Percentiles rank a stretch among this genome's conserved stretches.
These are phyloP conservation scores for Agrenia bidenticulata DNA, from an alignment of 2,888 invertebrate genomes.

Conservation along the genomic window DNA sequence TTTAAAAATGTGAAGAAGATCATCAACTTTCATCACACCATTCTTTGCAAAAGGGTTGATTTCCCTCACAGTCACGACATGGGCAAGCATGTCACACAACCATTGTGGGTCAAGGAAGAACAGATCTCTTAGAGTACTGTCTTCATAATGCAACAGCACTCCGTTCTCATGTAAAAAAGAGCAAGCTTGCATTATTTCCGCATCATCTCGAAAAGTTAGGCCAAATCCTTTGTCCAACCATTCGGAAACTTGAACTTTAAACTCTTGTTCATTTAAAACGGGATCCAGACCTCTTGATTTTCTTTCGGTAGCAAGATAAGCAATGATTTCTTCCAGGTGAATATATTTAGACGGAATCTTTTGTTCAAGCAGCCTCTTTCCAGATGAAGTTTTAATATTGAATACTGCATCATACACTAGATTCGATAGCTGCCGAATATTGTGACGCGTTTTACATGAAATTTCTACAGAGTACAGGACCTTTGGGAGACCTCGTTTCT, in stretches of 20 bases:
- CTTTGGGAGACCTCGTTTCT: slow-evolving; percentile 90
- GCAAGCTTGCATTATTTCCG: slow-evolving; percentile 73
- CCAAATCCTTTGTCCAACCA: slow-evolving; percentile 52
- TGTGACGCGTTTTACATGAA: slow-evolving; percentile 79
- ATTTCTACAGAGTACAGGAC: slow-evolving; percentile 85
- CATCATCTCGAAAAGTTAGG: slow-evolving; percentile 51
- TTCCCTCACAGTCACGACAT: slow-evolving; percentile 86
- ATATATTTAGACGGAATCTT: slow-evolving; percentile 94
- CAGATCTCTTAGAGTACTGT: slow-evolving; percentile 87
- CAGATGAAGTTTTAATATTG: slow-evolving; percentile 86
- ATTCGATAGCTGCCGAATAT: slow-evolving; percentile 84
- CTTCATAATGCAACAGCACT: slow-evolving; percentile 89
- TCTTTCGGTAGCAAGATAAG: slow-evolving; percentile 72
- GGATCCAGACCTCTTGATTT: slow-evolving; percentile 66
- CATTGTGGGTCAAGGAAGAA: slow-evolving; percentile 98
- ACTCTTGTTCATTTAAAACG: slow-evolving; percentile 79
- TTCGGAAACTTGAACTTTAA: slow-evolving; percentile 59
- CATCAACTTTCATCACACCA: slow-evolving; percentile 91
- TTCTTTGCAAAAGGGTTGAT: slow-evolving; percentile 85
- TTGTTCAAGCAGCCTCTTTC: slow-evolving; percentile 86
- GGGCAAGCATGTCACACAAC: slow-evolving; percentile 96
- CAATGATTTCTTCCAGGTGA: slow-evolving; percentile 88
- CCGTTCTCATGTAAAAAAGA: slow-evolving; percentile 97
- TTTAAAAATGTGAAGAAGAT: slow-evolving; percentile 88
- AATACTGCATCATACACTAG: slow-evolving; percentile 91